Evolutionary conservation across 2,888 invertebrate species (phyloP).

Genomic region (Mesopsocus fuscifrons): DNA sequence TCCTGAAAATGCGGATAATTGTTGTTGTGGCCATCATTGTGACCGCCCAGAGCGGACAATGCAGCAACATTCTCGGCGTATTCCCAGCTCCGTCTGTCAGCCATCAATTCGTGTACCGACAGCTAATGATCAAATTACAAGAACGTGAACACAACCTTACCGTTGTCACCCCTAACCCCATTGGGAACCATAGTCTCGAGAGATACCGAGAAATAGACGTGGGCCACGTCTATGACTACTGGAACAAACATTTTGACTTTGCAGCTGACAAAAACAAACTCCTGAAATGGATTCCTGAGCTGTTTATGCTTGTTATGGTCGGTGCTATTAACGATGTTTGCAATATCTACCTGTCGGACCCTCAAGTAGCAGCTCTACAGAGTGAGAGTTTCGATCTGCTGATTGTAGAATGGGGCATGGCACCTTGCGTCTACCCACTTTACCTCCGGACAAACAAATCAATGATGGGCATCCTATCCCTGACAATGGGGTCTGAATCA

Average conservation of each 20-base stretch:
- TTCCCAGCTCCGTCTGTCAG: conserved; percentile 16
- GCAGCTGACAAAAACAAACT: conserved; percentile 2
- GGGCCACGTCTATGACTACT: background rate
- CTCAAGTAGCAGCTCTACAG: background rate
- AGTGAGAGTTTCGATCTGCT: conserved; percentile 5
- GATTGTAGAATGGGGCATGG: conserved; percentile 3
- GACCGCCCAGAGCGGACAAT: too few relatives aligned
- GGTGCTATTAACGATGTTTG: background rate
- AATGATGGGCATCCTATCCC: conserved; percentile 3
- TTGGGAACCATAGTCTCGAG: background rate
- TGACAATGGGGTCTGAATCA: background rate
- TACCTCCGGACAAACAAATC: background rate
- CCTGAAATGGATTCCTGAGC: background rate
- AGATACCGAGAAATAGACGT: conserved; percentile 7
- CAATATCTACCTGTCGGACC: background rate
- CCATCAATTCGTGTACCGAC: conserved; percentile 15
- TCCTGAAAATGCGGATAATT: too few relatives aligned
- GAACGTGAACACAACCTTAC: conserved; percentile 16
- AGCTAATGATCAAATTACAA: conserved; percentile 15
- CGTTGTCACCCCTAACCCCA: conserved; percentile 11
- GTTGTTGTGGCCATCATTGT: too few relatives aligned
- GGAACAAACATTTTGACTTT: background rate
- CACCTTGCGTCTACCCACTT: conserved; percentile 1
- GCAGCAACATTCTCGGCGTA: conserved; percentile 14
- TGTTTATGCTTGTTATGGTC: conserved; percentile 2